Evolutionary conservation across 2,113 vertebrate genomes (phyloP).

Genomic region (Hiodon tergisus): DNA sequence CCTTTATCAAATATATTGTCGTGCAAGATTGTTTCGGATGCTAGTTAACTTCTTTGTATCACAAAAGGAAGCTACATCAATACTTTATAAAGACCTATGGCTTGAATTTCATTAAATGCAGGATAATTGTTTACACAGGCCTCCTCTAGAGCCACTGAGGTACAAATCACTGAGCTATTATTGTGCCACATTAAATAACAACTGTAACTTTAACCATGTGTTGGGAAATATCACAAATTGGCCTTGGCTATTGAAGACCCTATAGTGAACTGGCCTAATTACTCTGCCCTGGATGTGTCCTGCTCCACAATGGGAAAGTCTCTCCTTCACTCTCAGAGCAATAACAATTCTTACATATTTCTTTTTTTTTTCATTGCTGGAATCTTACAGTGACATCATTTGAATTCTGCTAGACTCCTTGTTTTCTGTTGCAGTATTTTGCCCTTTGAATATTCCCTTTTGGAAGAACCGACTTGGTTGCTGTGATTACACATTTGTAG

Average conservation of each 20-base stretch:
- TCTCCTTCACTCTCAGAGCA: constrained; percentile 34
- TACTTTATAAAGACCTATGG: background rate
- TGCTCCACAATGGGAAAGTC: constrained; percentile 35
- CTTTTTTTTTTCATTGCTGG: constrained; percentile 6
- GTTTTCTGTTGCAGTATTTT: too few species aligned
- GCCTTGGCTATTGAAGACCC: constrained; percentile 56
- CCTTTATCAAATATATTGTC: too few species aligned
- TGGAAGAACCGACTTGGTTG: too few species aligned
- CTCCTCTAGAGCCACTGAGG: constrained; percentile 68
- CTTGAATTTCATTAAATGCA: constrained; percentile 24
- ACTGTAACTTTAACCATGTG: constrained; percentile 80
- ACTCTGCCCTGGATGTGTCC: constrained; percentile 55
- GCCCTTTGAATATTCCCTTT: too few species aligned
- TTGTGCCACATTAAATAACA: constrained; percentile 82
- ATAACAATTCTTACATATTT: background rate
- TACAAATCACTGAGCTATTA: constrained; percentile 79
- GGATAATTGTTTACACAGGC: constrained; percentile 46
- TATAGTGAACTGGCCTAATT: constrained; percentile 67
- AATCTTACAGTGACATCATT: too few species aligned
- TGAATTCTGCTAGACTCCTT: too few species aligned
- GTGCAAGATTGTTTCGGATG: too few species aligned
- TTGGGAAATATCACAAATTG: constrained; percentile 74
- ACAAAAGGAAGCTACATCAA: too few species aligned
- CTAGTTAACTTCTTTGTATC: too few species aligned
- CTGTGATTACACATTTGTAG: too few species aligned